Conservation (phyloP, 2,113 vertebrate genomes). For the Chunga burmeisteri region DNA sequence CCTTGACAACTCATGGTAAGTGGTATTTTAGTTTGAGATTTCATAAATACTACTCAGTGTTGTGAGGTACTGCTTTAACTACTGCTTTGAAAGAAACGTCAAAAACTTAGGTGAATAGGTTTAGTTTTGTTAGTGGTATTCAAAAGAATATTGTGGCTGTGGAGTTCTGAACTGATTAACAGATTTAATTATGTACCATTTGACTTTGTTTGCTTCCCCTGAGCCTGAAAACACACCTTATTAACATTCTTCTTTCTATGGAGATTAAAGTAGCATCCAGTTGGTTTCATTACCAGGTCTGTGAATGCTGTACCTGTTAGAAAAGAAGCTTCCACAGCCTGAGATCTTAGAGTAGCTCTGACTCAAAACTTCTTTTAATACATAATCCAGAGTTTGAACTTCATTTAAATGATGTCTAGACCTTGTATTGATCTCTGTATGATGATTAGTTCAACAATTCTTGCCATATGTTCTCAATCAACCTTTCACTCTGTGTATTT, state of each 20-base stretch:
- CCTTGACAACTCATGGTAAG: neutral
- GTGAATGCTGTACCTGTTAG: neutral
- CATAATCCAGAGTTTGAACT: neutral
- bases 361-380: neutral
- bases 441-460: neutral
- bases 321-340: neutral
- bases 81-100: neutral
- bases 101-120: neutral
- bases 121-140: neutral
- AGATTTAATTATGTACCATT: neutral
- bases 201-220: neutral
- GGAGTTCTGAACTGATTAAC: neutral
- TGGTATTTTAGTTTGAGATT: neutral
- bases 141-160: neutral
- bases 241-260: neutral
- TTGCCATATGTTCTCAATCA: neutral
- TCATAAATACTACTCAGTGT: neutral
- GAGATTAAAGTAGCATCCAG: neutral
- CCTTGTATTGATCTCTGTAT: neutral
- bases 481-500: neutral
- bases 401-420: neutral
- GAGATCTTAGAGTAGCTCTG: neutral
- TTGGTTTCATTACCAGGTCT: neutral
- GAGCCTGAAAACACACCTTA: neutral
- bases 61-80: neutral